A percentile compares a stretch with the other conserved stretches of the same genome.
These are phyloP conservation scores for Synanthedon myopaeformis DNA, from an alignment of 2,888 invertebrate genomes.

Conservation along the genomic window DNA sequence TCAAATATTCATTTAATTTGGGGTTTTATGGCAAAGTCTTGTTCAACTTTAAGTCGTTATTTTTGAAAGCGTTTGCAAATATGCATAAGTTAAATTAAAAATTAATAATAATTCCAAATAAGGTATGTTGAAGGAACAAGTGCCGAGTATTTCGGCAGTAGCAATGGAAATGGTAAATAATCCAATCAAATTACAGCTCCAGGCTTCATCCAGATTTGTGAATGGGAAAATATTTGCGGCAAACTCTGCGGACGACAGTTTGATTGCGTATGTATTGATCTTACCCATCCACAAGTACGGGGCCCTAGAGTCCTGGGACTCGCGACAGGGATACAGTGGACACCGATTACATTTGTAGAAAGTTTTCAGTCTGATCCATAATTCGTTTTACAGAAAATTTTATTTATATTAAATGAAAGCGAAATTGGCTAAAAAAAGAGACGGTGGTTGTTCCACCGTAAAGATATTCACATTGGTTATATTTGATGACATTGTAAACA, in stretches of 20 bases:
- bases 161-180: constrained; percentile 24
- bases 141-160: neutral
- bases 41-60: too few species aligned
- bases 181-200: constrained; percentile 25
- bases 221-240: constrained; percentile 36
- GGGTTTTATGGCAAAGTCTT: neutral
- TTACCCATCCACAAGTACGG: constrained; percentile 12
- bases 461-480: too few species aligned
- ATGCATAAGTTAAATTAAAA: too few species aligned
- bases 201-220: constrained; percentile 19
- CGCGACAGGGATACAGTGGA: neutral
- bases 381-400: too few species aligned
- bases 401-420: too few species aligned
- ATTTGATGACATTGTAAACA: too few species aligned
- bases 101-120: too few species aligned
- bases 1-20: neutral
- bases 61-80: too few species aligned
- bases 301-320: constrained; percentile 1
- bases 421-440: too few species aligned
- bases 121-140: too few species aligned
- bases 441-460: too few species aligned
- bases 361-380: too few species aligned
- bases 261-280: constrained; percentile 48
- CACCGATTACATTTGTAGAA: neutral
- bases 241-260: constrained; percentile 29